Conservation (phyloP, 1,140 invertebrate species). For the Drosophila willistoni region DNA sequence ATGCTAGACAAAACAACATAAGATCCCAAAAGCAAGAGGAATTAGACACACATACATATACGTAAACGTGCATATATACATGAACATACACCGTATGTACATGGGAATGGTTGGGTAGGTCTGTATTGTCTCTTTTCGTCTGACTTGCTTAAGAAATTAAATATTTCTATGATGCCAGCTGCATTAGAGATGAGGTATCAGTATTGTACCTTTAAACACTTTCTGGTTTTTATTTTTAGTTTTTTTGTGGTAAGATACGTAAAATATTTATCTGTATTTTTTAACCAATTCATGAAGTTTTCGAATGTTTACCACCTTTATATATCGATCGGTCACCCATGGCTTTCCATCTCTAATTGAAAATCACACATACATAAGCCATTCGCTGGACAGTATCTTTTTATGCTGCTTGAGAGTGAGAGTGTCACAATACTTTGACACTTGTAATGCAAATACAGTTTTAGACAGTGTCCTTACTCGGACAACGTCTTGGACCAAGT, state of each 20-base stretch:
- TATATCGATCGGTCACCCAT: neutral
- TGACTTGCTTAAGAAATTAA: conserved; percentile 69
- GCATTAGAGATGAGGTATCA: conserved; percentile 23
- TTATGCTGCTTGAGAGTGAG: neutral
- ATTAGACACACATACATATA: neutral
- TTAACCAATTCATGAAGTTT: neutral
- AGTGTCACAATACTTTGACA: conserved; percentile 73
- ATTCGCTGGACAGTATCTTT: conserved; percentile 22
- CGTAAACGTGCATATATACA: neutral
- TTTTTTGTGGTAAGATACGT: neutral
- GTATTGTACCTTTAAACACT: too few relatives aligned
- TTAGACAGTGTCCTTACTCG: conserved; percentile 45
- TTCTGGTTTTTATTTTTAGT: neutral
- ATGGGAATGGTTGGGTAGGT: neutral
- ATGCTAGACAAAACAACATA: conserved; percentile 9
- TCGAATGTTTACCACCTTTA: neutral
- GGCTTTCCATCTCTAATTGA: conserved; percentile 28
- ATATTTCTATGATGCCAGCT: conserved; percentile 60
- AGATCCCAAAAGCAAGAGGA: conserved; percentile 15
- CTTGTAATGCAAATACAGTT: conserved; percentile 80
- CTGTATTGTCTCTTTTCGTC: neutral
- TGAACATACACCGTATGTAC: neutral
- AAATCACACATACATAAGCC: neutral
- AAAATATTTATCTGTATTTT: too few relatives aligned
- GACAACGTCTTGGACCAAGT: neutral